Percentiles rank a stretch among this genome's conserved stretches.
These are phyloP conservation scores for Euplagia quadripunctaria DNA, from an alignment of 2,888 invertebrate species.

Conservation along the genomic window DNA sequence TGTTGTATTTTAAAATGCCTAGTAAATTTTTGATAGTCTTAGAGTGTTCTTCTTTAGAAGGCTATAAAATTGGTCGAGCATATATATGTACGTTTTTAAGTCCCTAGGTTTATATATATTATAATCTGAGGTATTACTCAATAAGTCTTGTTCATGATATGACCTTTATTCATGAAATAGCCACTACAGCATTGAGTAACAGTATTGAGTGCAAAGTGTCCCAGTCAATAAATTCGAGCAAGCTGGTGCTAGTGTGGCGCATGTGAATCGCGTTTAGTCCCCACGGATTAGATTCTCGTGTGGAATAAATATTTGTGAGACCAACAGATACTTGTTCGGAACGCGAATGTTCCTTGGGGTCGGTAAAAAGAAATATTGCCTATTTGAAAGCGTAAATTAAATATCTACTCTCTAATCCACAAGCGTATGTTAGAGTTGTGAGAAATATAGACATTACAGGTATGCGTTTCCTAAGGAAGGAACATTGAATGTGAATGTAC, in stretches of 20 bases:
- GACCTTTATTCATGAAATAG: too few relatives aligned
- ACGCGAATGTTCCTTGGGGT: neutral
- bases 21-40: too few relatives aligned
- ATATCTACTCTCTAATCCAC: neutral
- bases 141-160: neutral
- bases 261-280: neutral
- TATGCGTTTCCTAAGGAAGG: too few relatives aligned
- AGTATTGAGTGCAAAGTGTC: neutral
- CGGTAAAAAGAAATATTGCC: neutral
- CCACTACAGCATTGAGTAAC: neutral
- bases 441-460: too few relatives aligned
- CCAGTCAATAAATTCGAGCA: neutral
- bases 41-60: too few relatives aligned
- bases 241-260: neutral
- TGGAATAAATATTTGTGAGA: neutral
- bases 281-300: neutral
- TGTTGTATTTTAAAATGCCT: too few relatives aligned
- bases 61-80: too few relatives aligned
- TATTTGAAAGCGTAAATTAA: neutral
- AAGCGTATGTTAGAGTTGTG: too few relatives aligned
- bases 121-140: neutral
- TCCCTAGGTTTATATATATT: too few relatives aligned
- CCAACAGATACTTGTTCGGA: neutral
- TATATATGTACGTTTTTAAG: too few relatives aligned
- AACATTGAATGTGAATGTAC: too few relatives aligned